Conservation (phyloP, 2,113 vertebrate species). For the Sylvietta virens region DNA sequence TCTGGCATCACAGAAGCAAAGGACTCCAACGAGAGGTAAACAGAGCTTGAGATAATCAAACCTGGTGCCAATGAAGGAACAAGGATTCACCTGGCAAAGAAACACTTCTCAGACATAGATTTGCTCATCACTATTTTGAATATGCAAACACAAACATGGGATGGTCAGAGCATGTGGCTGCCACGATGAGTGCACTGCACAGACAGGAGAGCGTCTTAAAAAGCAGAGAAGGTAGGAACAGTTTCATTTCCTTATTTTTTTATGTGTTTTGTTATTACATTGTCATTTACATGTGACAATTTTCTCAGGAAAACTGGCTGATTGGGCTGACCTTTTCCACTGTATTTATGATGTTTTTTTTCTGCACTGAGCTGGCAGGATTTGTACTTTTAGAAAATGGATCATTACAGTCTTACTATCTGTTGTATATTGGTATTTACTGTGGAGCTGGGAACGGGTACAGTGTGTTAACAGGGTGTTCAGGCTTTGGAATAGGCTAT, state of each 20-base stretch:
- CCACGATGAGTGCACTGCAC: accelerated
- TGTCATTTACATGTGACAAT: neutral
- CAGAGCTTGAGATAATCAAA: neutral
- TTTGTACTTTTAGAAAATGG: neutral
- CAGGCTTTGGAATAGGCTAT: neutral
- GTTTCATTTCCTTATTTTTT: neutral
- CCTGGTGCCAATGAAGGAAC: neutral
- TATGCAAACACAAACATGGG: neutral
- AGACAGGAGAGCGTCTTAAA: neutral
- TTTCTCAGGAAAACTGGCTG: neutral
- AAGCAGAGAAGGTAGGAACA: neutral
- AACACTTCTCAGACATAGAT: neutral
- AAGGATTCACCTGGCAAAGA: neutral
- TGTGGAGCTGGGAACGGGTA: neutral
- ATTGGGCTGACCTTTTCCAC: neutral
- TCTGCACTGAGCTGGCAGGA: neutral
- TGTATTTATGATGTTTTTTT: neutral
- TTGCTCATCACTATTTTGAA: neutral
- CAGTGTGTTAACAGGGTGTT: neutral
- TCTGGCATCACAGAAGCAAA: neutral
- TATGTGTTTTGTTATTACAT: neutral
- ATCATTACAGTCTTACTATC: neutral
- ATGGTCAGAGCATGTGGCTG: neutral
- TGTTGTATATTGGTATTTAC: neutral
- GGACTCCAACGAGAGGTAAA: neutral